These are phyloP conservation scores for Myotis vivesi DNA, from an alignment of 2,797 vertebrate genomes.

Conservation along the genomic window DNA sequence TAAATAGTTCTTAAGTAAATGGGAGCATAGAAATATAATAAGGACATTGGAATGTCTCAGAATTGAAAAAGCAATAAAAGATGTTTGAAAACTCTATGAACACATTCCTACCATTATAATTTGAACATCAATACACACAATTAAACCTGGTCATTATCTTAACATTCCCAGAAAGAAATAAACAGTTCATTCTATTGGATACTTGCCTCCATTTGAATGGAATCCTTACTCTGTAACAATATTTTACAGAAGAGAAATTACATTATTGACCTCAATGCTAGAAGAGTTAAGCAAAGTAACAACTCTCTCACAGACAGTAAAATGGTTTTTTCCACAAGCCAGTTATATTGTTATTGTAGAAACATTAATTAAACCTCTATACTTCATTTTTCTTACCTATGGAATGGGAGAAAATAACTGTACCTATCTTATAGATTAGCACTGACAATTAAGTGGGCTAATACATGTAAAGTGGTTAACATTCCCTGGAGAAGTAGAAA, in stretches of 20 bases:
- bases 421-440: background rate
- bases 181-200: background rate
- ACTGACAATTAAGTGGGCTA: background rate
- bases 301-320: background rate
- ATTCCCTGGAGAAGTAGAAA: background rate
- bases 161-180: background rate
- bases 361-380: background rate
- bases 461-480: background rate
- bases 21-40: background rate
- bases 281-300: background rate
- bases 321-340: background rate
- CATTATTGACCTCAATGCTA: background rate
- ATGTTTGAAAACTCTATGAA: background rate
- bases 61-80: background rate
- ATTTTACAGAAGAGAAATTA: background rate
- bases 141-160: background rate
- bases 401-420: background rate
- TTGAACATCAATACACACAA: background rate
- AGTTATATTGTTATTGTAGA: background rate
- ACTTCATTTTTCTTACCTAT: background rate
- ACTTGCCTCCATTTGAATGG: background rate
- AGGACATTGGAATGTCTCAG: background rate
- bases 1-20: background rate
- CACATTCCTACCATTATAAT: background rate
- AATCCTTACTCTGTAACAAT: background rate